Evolutionary conservation across 2,113 vertebrate species (phyloP).

Genomic region (Gracilinanus agilis): DNA sequence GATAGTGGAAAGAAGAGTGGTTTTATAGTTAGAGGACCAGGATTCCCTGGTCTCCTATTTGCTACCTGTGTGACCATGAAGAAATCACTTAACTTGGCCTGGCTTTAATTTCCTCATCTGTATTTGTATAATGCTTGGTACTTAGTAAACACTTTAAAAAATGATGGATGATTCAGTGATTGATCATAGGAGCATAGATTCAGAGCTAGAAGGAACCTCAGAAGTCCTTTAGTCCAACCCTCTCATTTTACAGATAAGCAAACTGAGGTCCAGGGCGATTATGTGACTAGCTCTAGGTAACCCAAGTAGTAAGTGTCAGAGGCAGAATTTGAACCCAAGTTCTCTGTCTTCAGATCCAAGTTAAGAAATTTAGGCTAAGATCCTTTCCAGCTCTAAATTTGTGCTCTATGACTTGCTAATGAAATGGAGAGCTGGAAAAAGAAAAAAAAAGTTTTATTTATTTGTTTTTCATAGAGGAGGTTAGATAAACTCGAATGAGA

Average conservation of each 20-base stretch:
- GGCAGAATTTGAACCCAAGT: background rate
- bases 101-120: background rate
- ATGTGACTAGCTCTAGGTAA: background rate
- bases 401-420: background rate
- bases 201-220: background rate
- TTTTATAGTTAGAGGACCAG: no score
- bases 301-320: background rate
- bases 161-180: background rate
- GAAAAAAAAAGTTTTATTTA: background rate
- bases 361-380: background rate
- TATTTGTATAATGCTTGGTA: background rate
- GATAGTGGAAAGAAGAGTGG: background rate
- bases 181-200: background rate
- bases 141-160: background rate
- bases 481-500: conserved; percentile 35
- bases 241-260: background rate
- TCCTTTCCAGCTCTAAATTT: conserved; percentile 19
- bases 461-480: conserved; percentile 21
- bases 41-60: no score
- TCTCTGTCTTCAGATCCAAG: background rate
- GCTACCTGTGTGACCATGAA: no score
- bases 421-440: background rate
- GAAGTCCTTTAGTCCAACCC: background rate
- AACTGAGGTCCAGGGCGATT: background rate
- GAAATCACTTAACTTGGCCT: no score